Base-by-base conservation (phyloP, 2,888 invertebrate species). In the Aphidius colemani region DNA sequence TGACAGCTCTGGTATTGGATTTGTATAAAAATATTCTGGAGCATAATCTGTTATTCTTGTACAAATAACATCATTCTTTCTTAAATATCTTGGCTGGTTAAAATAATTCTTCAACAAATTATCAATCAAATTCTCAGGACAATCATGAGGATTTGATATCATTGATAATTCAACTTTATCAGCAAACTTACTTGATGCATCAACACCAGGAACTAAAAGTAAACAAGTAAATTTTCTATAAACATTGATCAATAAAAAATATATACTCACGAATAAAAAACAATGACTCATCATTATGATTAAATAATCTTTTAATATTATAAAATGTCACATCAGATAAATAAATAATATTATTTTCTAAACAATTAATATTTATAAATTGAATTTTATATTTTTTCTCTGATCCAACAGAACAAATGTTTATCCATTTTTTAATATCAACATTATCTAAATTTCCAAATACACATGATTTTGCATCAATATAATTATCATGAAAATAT, bases 71-170 rank as follows among this genome's bases (percentile, higher is more conserved):
- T 92, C 90, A 72, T 87, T 85, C 53, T 84, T 81, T 73, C 87
- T 87, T 6, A 92, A 74, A 70, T 90, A 82, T 74, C 88, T 88
- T 18, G 92, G 91, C 50, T 83, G 82, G 74, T 85, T 86, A 78
- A 93, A 93, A 76, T 90, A 88, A 74, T 88, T 89, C 72, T 85
- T 86, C 48, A 93, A 77, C 57, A 90, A 79, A 59, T 85, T 81
- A 78, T 89, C 89, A 0, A 87, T 78, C 53, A 89, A 84, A 58
- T 84, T 82, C 0, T 69, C 67, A 5, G 72, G 56, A 55, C 63
- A 74, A 3, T 75, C 74, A 43, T 72, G 56, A 0, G 76, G 74
- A 68, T 74, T 78, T 7, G 70, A 65, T 30, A 82, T 72, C 55
- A 78, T 62, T 8, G 79, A 78, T 64, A 81, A 67, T 64, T 62